Percentiles rank a stretch among this genome's conserved stretches.
Evolutionary conservation across 30 jellyfish, hydroid and myxozoan genomes (phyloP).

Genomic region (Pseudorhiza aurosa): DNA sequence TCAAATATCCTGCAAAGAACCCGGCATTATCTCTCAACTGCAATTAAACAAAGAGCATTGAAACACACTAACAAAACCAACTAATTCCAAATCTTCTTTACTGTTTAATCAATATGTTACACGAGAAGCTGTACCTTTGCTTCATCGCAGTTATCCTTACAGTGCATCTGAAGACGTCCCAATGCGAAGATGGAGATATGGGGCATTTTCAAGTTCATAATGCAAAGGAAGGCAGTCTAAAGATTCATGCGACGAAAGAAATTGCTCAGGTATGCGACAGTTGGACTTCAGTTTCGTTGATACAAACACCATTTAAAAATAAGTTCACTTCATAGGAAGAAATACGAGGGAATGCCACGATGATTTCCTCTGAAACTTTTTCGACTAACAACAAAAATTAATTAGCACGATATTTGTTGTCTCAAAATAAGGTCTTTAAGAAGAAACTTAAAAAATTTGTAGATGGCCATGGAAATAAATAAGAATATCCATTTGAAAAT

Average conservation of each 20-base stretch:
- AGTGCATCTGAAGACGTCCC: conserved; percentile 3
- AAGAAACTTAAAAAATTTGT: too few relatives aligned
- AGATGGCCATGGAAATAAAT: too few relatives aligned
- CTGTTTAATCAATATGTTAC: too few relatives aligned
- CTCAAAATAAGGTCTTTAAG: too few relatives aligned
- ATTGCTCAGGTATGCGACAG: conserved; percentile 48
- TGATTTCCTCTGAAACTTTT: too few relatives aligned
- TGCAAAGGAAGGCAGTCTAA: conserved; percentile 57
- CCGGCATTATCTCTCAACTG: conserved; percentile 6
- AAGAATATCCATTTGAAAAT: too few relatives aligned
- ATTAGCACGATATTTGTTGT: too few relatives aligned
- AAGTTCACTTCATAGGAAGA: neutral
- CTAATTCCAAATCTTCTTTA: too few relatives aligned
- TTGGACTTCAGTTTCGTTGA: neutral
- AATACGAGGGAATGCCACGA: too few relatives aligned
- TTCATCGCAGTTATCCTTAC: neutral
- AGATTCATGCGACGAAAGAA: conserved; percentile 79
- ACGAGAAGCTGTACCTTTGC: too few relatives aligned
- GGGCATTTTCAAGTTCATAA: conserved; percentile 71
- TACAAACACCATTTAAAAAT: neutral
- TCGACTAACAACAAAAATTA: too few relatives aligned
- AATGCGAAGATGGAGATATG: conserved; percentile 35
- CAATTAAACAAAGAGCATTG: neutral
- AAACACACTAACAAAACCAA: too few relatives aligned
- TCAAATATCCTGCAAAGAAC: conserved; percentile 10